Percentiles rank a stretch among this genome's conserved stretches.
Evolutionary conservation across 2,113 vertebrate species (phyloP).

Genomic region (Butastur rufipennis): DNA sequence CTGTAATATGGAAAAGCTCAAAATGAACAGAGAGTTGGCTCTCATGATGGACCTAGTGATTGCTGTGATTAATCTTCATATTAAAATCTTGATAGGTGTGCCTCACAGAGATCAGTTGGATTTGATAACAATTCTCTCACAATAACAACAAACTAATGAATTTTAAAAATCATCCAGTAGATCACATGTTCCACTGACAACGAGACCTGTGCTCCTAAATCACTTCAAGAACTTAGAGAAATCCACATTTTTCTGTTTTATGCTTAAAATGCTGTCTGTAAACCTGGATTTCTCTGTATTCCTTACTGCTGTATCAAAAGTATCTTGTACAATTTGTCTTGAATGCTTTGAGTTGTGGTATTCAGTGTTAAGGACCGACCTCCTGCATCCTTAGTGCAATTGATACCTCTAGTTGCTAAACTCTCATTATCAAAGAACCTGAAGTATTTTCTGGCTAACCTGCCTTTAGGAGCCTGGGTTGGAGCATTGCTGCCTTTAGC

Average conservation of each 20-base stretch:
- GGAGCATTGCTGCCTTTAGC: background rate
- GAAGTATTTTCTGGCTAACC: background rate
- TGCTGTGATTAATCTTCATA: background rate
- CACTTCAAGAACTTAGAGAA: background rate
- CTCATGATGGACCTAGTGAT: background rate
- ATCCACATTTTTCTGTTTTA: background rate
- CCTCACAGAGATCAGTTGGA: background rate
- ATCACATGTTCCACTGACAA: background rate
- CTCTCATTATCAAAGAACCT: background rate
- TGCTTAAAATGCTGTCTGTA: background rate
- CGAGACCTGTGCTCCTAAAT: background rate
- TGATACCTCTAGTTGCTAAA: background rate
- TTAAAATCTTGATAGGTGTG: background rate
- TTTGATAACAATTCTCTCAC: background rate
- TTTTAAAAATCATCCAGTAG: background rate
- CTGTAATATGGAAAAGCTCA: background rate
- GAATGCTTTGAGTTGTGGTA: background rate
- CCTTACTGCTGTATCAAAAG: background rate
- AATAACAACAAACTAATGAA: background rate
- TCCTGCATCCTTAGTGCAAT: background rate
- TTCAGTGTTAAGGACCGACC: background rate
- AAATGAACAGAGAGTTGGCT: background rate
- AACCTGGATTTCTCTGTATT: background rate
- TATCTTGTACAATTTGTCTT: background rate
- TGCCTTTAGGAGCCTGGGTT: background rate